A percentile compares a stretch with the other conserved stretches of the same genome.
Conservation (phyloP, 2,797 vertebrate species). For the Poeciliopsis paucimaculata region DNA sequence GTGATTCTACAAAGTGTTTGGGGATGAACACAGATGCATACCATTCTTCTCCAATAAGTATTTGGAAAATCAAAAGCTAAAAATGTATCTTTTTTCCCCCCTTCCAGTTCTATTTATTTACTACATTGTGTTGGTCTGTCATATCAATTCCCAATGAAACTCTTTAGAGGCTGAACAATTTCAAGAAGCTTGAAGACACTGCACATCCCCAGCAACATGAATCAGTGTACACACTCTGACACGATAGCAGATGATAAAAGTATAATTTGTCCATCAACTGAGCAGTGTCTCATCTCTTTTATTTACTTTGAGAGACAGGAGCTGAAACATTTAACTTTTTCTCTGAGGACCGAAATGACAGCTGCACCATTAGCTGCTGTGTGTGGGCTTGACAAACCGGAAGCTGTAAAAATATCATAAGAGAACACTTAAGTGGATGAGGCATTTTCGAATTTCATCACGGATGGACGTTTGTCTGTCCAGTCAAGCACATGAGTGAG, state of each 20-base stretch:
- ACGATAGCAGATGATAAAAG: neutral
- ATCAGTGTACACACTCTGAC: neutral
- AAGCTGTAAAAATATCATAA: conserved; percentile 10
- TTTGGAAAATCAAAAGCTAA: neutral
- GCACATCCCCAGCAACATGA: neutral
- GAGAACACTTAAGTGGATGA: conserved; percentile 11
- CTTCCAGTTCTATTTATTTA: neutral
- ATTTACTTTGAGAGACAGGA: conserved; percentile 1
- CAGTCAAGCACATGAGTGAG: conserved; percentile 31
- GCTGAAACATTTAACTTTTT: neutral
- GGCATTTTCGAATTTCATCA: conserved; percentile 21
- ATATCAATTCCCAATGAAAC: neutral
- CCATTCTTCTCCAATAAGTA: neutral
- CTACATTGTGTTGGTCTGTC: neutral
- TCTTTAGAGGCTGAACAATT: neutral
- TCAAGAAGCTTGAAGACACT: neutral
- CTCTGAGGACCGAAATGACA: conserved; percentile 7
- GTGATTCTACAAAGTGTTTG: neutral
- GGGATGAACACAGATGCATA: neutral
- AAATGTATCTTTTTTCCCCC: neutral
- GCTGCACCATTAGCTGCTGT: conserved; percentile 1
- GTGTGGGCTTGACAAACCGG: conserved; percentile 1
- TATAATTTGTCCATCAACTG: neutral
- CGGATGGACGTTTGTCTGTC: conserved; percentile 10
- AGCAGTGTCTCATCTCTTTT: neutral